Base-by-base conservation (phyloP, 1,140 invertebrate species). In the Euglossa dilemma region DNA sequence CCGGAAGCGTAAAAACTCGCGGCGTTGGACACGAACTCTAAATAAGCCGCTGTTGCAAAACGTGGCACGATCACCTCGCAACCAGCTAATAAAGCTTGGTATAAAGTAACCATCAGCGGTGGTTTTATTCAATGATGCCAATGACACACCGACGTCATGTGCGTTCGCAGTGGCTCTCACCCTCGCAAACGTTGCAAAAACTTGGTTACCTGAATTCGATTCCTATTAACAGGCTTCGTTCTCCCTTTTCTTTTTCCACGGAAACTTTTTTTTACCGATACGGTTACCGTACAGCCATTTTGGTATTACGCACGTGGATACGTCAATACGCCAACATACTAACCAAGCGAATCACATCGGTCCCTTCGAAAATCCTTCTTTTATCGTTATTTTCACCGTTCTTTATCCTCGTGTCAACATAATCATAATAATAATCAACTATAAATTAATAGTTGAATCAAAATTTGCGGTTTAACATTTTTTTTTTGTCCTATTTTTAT, bases 81-180 rank as follows among this genome's bases (percentile, higher is more conserved):
- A 56, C 45, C 28, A 36, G 47, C 45, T 80, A 73, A 80, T 84
- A 84, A 73, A 84, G 77, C 77, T 69, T 20, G 56, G 61, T 84
- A 74, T 71, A 75, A 74, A 81, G 69, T 74, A 73, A 80, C 59
- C 47, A 52, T 80, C 76, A 59, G 63, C 54, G 69, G 61, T 69
- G 83, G 76, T 73, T 80, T 80, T 61, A 84, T 84, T 84, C 83
- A 84, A 84, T 80, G 83, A 72, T 80, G 69, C 83, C 83, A 80
- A 84, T 84, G 83, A 84, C 83, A 84, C 77, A 56, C 66, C 23
- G 45, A n/a, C 45, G 67, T 61, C 70, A 73, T 66, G 57, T 36
- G 25, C 54, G 52, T 45, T 57, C 69, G 23, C 83, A 84, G 81
- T 64, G 81, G 45, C 23, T 70, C 81, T 79, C 81, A 80, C 14